Evolutionary conservation across 2,888 invertebrate species (phyloP), one percentile per base, ranked within the genome.

Genomic region (Thereva unica): DNA sequence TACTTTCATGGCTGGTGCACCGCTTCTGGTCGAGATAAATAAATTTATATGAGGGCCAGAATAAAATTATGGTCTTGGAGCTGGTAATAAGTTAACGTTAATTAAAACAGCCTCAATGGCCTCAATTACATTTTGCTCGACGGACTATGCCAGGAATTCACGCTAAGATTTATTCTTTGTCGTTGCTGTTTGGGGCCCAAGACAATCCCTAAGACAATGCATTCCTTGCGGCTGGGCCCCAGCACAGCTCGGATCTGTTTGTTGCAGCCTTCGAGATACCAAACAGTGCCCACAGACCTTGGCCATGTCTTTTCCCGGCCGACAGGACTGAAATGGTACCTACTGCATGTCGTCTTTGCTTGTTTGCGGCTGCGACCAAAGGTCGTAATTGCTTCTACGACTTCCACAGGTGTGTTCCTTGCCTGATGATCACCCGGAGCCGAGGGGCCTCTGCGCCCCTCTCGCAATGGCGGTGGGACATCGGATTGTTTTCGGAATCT

Each of bases 61-160:
- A 53, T 49, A 63, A 67, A 69, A 57, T 69, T 69, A 69, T 69
- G 64, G 64, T 59, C 53, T 40, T 38, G 6, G 59, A 35, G 41
- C 34, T 34, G 52, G 67, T 64, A 67, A 69, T 69, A 69, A 69
- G 68, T 69, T 67, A 69, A 69, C 68, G 68, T 69, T 69, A 69
- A 69, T 69, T 69, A 69, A 69, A 67, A 64, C 68, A 64, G 53
- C 45, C 54, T 64, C 44, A 64, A 64, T 64, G 47, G 68, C 68
- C 68, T 69, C 68, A 69, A 69, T 69, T 69, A 69, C 66, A 64
- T 69, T 69, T 67, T 53, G 35, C 67, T 61, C 57, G 64, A 64
- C 41, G 38, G 66, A 59, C 63, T 69, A 69, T 69, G 67, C 66
- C 47, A 53, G 67, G 68, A 69, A 69, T 69, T 69, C 64, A 64